These are phyloP conservation scores for Sula dactylatra DNA, from an alignment of 2,113 vertebrate genomes.

Conservation along the genomic window DNA sequence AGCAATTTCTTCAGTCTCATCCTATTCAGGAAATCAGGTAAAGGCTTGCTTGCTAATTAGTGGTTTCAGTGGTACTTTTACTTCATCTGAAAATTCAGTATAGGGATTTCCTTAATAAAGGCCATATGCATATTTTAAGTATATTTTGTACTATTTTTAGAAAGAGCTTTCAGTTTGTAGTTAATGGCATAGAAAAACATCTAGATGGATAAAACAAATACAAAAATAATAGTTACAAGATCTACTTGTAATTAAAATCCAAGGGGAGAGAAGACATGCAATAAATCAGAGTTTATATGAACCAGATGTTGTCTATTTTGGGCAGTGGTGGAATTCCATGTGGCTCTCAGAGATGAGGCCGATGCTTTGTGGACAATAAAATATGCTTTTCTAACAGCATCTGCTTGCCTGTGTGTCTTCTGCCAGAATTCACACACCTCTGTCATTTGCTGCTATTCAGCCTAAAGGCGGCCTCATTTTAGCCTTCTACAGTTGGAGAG, in stretches of 20 bases:
- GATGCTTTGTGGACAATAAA: not conserved
- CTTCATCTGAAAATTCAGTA: not conserved
- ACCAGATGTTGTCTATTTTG: constrained; percentile 13
- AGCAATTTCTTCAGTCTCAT: not conserved
- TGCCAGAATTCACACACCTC: not conserved
- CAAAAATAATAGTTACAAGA: constrained; percentile 5
- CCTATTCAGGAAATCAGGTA: not conserved
- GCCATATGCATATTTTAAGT: not conserved
- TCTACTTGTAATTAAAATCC: constrained; percentile 14
- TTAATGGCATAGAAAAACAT: not conserved
- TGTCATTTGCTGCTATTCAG: not conserved
- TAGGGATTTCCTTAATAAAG: constrained; percentile 27
- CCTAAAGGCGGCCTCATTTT: not conserved
- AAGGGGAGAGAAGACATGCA: not conserved
- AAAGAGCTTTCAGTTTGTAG: not conserved
- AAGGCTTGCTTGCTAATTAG: not conserved
- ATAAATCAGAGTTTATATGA: not conserved
- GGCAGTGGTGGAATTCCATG: not conserved
- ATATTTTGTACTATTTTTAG: not conserved
- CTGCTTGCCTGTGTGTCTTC: not conserved
- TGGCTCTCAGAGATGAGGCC: not conserved
- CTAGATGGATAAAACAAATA: constrained; percentile 10
- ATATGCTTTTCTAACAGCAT: not conserved
- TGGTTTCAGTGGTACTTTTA: not conserved
- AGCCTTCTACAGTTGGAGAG: not conserved